Evolutionary conservation across 2,113 vertebrate species (phyloP).

Genomic region (Ammodytes marinus): DNA sequence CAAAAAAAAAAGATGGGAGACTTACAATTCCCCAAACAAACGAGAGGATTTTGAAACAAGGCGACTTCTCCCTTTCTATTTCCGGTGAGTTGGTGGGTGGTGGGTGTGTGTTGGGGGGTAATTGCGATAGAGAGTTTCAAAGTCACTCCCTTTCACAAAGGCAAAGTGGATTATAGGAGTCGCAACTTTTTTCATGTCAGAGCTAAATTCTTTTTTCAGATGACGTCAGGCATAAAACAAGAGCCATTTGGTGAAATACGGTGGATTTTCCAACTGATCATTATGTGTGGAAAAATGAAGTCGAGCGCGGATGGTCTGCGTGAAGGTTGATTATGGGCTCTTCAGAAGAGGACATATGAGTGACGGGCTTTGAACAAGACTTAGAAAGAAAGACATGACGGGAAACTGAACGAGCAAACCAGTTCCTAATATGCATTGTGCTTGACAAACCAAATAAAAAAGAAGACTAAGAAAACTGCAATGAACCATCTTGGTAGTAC

Average conservation of each 20-base stretch:
- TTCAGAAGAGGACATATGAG: slow-evolving; percentile 44
- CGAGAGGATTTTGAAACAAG: slow-evolving; percentile 46
- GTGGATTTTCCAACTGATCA: slow-evolving; percentile 39
- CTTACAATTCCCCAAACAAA: slow-evolving; percentile 79
- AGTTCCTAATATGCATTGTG: too few relatives aligned
- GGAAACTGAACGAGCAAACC: background rate
- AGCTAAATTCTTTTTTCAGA: slow-evolving; percentile 33
- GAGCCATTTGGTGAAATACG: background rate
- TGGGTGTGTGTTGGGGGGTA: background rate
- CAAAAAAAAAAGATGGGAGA: slow-evolving; percentile 63
- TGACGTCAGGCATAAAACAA: slow-evolving; percentile 17
- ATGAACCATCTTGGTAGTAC: too few relatives aligned
- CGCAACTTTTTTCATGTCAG: slow-evolving; percentile 36
- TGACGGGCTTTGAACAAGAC: slow-evolving; percentile 1
- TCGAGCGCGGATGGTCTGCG: slow-evolving; percentile 1
- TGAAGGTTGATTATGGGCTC: slow-evolving; percentile 53
- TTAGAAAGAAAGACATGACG: background rate
- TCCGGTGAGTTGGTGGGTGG: slow-evolving; percentile 6
- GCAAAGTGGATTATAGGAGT: slow-evolving; percentile 46
- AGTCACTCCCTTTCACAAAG: slow-evolving; percentile 51
- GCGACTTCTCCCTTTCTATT: slow-evolving; percentile 30
- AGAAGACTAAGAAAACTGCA: too few relatives aligned
- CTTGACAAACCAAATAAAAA: too few relatives aligned
- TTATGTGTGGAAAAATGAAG: slow-evolving; percentile 12
- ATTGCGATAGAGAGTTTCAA: slow-evolving; percentile 57